Evolutionary conservation across 2,113 vertebrate species (phyloP).

Genomic region (Pontoporia blainvillei): DNA sequence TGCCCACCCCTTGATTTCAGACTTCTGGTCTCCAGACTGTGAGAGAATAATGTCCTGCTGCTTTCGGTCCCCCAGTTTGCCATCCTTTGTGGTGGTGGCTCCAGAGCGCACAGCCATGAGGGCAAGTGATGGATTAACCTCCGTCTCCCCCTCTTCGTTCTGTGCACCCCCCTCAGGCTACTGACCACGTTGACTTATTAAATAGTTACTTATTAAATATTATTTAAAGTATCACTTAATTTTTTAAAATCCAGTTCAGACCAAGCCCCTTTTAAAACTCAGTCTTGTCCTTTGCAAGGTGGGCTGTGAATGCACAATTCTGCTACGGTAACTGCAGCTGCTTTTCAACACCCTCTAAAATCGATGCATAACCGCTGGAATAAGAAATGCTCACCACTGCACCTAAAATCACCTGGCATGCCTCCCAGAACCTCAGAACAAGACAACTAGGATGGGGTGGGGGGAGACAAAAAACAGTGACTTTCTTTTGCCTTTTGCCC

Average conservation of each 20-base stretch:
- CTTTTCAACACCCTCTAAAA: neutral
- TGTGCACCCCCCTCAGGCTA: neutral
- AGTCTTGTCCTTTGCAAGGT: accelerated
- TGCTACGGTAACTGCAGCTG: accelerated
- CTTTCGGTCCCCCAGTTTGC: accelerated
- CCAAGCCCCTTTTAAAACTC: neutral
- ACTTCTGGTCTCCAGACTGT: neutral
- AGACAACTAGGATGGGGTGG: neutral
- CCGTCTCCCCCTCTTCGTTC: accelerated
- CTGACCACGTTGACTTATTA: neutral
- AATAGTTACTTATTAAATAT: neutral
- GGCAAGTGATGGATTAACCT: accelerated
- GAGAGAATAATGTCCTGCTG: neutral
- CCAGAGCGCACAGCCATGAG: accelerated
- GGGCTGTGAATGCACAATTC: no score
- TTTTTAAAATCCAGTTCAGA: neutral
- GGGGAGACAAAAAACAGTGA: neutral
- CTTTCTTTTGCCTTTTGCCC: neutral
- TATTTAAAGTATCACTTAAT: neutral
- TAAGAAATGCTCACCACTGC: accelerated
- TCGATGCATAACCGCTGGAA: accelerated
- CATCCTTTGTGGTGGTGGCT: neutral
- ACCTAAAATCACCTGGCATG: neutral
- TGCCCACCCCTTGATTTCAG: neutral
- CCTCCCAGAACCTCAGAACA: neutral